These are phyloP conservation scores for Hemibates koningsi DNA, from an alignment of 2,113 vertebrate species.

Conservation along the genomic window DNA sequence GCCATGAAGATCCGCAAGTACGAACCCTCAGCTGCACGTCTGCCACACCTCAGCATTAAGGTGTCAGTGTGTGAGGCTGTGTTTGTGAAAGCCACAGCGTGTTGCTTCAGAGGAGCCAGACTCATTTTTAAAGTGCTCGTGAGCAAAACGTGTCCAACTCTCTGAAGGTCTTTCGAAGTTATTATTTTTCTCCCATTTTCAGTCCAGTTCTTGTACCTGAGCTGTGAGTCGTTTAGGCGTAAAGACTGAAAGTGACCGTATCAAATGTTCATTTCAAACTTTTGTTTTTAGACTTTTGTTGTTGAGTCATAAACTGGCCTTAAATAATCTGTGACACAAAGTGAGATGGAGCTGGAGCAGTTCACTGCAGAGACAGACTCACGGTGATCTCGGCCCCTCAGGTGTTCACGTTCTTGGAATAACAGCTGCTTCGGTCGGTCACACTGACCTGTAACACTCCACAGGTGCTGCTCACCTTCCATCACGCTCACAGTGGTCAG, in stretches of 20 bases:
- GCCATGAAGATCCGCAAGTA: slow-evolving; percentile 86
- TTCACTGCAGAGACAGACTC: neutral
- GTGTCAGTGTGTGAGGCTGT: neutral
- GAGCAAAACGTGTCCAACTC: accelerated
- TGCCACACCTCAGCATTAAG: neutral
- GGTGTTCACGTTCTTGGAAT: neutral
- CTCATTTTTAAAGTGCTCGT: neutral
- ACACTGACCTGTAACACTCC: accelerated
- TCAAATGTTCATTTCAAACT: neutral
- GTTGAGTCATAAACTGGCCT: neutral
- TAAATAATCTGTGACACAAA: neutral
- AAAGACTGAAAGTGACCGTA: neutral
- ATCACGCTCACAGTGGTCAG: neutral
- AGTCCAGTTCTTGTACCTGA: neutral
- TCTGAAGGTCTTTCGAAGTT: neutral
- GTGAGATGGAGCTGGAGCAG: accelerated
- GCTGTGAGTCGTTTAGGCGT: neutral
- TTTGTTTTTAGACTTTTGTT: neutral
- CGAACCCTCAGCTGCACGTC: neutral
- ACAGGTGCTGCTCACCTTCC: neutral
- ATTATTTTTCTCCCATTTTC: neutral
- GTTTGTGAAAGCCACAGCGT: neutral
- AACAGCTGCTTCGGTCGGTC: neutral
- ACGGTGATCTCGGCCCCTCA: neutral
- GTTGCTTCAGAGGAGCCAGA: neutral